Evolutionary conservation across 2,888 invertebrate genomes (phyloP), one percentile per base, ranked within the genome.

Genomic region (Dryomyza anilis): DNA sequence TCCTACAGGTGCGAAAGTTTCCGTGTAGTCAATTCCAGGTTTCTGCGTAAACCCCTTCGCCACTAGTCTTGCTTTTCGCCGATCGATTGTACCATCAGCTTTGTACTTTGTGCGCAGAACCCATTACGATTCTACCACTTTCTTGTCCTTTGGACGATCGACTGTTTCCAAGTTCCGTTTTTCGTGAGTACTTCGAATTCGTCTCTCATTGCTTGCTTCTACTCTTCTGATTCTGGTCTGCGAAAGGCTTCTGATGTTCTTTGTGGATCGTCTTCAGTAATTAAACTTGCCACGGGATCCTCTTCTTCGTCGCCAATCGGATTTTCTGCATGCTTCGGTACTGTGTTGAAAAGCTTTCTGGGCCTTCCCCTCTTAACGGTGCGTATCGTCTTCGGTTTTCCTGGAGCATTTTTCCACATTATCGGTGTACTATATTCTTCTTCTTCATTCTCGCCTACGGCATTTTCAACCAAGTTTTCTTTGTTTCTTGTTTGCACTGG

Each of bases 21-120:
- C 56, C 30, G 66, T 67, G 66, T 73, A 78, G 68, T 77, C 74
- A 29, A 71, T 66, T 14, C 75, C 76, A 25, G 70, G 73, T 59
- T 71, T 67, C 61, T 78, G 77, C 2, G 69, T 70, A 61, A 72
- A 78, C 19, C 76, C 78, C 62, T 73, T 72, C 19, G 76, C 75
- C 3, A 77, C 77, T 25, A 78, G 60, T 39, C 77, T 59, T 1
- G 77, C 76, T 61, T 78, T 79, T 39, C 72, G 68, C 25, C 70
- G 68, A 8, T 66, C 66, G 3, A 73, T 46, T 36, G 67, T 66
- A 53, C 74, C 75, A 19, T 73, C 68, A 25, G 69, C 67, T 52
- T 72, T 69, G 33, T 68, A 62, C 65, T 76, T 77, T n/a, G 69
- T 70, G 56, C 70, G 71, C 19, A 72, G 69, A 2, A 73, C 72